phyloP scores from a whole-genome alignment of 2,113 vertebrate genomes.

The Redunca redunca region DNA sequence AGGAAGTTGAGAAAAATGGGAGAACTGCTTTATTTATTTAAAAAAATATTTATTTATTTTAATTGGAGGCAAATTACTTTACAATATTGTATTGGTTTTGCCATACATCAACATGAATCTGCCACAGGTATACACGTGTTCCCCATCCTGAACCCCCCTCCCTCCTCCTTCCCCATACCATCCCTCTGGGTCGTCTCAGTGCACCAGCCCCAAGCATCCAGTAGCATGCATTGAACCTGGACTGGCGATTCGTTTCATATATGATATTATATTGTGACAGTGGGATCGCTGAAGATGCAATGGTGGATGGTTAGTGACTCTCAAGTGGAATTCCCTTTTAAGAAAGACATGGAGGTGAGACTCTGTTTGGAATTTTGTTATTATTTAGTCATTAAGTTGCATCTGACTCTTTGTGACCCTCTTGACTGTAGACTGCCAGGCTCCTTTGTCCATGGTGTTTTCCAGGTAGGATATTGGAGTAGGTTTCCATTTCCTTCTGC shows the following conservation, averaged over 20 bases:
- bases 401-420: background rate
- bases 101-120: too few relatives aligned
- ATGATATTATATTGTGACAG: background rate
- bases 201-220: too few relatives aligned
- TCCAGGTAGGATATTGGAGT: background rate
- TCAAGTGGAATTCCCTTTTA: background rate
- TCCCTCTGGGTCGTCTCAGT: too few relatives aligned
- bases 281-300: background rate
- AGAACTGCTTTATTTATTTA: background rate
- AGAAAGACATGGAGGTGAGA: background rate
- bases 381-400: background rate
- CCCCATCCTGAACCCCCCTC: too few relatives aligned
- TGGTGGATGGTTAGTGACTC: background rate
- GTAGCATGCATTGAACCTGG: too few relatives aligned
- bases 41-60: too few relatives aligned
- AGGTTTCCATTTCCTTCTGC: background rate
- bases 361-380: background rate
- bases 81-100: too few relatives aligned
- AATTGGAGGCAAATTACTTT: too few relatives aligned
- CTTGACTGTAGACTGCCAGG: background rate
- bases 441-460: background rate
- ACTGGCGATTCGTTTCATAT: too few relatives aligned
- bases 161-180: too few relatives aligned
- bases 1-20: background rate
- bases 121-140: too few relatives aligned